Evolutionary conservation across 2,888 invertebrate genomes (phyloP).

Genomic region (Hyposoter dolosus): DNA sequence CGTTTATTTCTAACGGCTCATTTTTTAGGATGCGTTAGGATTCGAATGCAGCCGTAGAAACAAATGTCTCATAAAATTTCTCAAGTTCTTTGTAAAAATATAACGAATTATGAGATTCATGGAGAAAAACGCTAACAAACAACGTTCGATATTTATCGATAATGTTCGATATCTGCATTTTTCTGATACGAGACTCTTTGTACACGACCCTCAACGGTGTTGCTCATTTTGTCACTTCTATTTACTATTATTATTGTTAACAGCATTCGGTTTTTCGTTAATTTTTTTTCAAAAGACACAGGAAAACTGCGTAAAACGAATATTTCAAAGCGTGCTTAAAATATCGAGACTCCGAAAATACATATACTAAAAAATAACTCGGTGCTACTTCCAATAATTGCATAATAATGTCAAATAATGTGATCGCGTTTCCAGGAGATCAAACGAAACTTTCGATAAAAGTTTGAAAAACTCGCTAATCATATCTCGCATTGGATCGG

Average conservation of each 20-base stretch:
- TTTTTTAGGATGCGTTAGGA: not conserved
- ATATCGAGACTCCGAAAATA: slow-evolving; percentile 22
- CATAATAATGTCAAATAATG: slow-evolving; percentile 53
- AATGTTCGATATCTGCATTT: not conserved
- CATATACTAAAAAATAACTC: slow-evolving; percentile 56
- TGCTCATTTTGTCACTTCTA: not conserved
- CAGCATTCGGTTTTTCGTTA: not conserved
- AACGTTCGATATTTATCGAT: slow-evolving; percentile 23
- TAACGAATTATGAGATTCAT: not conserved
- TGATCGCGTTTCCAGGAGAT: slow-evolving; percentile 16
- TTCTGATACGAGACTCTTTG: not conserved
- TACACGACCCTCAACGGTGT: not conserved
- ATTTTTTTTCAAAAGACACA: not conserved
- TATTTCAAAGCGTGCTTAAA: slow-evolving; percentile 6
- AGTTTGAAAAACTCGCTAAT: slow-evolving; percentile 14
- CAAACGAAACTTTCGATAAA: slow-evolving; percentile 18
- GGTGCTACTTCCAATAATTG: slow-evolving; percentile 68
- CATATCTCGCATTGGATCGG: slow-evolving; percentile 1
- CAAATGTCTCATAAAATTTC: not conserved
- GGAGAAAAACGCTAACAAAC: not conserved
- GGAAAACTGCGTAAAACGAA: not conserved
- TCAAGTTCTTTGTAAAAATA: not conserved
- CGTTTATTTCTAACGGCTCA: not conserved
- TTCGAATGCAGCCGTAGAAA: not conserved
- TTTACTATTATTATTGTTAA: not conserved